A percentile compares a stretch with the other conserved stretches of the same genome.
phyloP scores from a whole-genome alignment of 2,113 vertebrate species.

The Fulica atra region DNA sequence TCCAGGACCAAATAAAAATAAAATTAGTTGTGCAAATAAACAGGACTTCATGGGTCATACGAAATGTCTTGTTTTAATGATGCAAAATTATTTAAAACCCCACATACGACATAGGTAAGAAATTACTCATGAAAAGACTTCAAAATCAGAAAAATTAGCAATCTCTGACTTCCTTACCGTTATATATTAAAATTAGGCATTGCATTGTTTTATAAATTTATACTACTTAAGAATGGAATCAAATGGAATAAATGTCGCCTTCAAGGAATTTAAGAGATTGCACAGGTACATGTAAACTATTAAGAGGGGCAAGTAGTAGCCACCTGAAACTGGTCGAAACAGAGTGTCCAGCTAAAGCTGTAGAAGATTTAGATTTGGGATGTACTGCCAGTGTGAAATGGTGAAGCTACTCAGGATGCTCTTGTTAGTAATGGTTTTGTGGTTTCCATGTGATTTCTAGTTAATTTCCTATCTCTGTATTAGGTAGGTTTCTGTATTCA shows the following conservation, averaged over 20 bases:
- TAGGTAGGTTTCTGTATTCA: neutral
- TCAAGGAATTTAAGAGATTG: neutral
- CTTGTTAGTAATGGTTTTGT: neutral
- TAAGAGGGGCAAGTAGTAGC: neutral
- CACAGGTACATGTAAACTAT: neutral
- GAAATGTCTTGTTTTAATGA: neutral
- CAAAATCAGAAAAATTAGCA: neutral
- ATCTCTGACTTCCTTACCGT: neutral
- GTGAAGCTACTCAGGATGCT: neutral
- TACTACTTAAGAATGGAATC: neutral
- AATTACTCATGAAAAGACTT: neutral
- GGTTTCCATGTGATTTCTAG: neutral
- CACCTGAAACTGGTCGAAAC: neutral
- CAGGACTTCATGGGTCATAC: neutral
- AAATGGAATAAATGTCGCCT: neutral
- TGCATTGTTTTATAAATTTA: neutral
- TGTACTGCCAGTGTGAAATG: neutral
- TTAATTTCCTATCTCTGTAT: neutral
- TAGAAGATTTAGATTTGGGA: neutral
- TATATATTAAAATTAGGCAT: neutral
- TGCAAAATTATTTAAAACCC: neutral
- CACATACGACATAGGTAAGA: fast-evolving
- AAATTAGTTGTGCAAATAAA: neutral
- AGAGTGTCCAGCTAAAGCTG: neutral
- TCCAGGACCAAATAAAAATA: neutral